phyloP scores from a whole-genome alignment of 2,797 vertebrate genomes.

The Mormyrops attenuatus region DNA sequence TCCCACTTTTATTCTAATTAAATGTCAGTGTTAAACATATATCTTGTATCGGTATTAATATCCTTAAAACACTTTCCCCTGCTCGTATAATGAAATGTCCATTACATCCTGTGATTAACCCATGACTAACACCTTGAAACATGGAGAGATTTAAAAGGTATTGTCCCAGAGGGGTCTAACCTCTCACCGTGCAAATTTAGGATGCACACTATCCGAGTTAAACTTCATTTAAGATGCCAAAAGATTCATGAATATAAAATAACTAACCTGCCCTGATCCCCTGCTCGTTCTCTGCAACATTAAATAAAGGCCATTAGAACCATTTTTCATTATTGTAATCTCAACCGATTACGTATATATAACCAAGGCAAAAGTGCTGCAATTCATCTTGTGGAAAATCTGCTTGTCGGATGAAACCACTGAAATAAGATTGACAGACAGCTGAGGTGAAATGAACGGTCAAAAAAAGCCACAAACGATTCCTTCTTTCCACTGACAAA shows the following conservation, averaged over 20 bases:
- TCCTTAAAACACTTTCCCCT: constrained; percentile 7
- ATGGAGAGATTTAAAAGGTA: background rate
- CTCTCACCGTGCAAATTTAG: constrained; percentile 6
- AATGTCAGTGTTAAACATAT: constrained; percentile 12
- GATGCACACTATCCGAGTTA: background rate
- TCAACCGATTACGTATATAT: constrained; percentile 13
- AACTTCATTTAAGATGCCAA: constrained; percentile 15
- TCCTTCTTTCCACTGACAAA: constrained; percentile 3
- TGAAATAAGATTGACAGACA: constrained; percentile 1
- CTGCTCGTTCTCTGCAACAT: constrained; percentile 18
- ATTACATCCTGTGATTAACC: background rate
- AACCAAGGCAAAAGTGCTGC: constrained; percentile 11
- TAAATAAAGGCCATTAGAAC: constrained; percentile 14
- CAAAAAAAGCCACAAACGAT: background rate
- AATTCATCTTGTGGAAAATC: constrained; percentile 17
- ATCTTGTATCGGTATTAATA: background rate
- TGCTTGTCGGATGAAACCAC: constrained; percentile 1
- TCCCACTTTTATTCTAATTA: constrained; percentile 5
- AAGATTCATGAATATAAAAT: constrained; percentile 20
- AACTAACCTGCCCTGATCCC: constrained; percentile 11
- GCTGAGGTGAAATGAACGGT: constrained; percentile 9
- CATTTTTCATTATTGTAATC: constrained; percentile 18
- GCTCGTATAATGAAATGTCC: background rate
- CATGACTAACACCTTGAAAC: constrained; percentile 11
- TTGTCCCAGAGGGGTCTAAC: background rate